Percentiles rank a stretch among this genome's conserved stretches.
Conservation (phyloP, 2,888 invertebrate species). For the Mimas tiliae region DNA sequence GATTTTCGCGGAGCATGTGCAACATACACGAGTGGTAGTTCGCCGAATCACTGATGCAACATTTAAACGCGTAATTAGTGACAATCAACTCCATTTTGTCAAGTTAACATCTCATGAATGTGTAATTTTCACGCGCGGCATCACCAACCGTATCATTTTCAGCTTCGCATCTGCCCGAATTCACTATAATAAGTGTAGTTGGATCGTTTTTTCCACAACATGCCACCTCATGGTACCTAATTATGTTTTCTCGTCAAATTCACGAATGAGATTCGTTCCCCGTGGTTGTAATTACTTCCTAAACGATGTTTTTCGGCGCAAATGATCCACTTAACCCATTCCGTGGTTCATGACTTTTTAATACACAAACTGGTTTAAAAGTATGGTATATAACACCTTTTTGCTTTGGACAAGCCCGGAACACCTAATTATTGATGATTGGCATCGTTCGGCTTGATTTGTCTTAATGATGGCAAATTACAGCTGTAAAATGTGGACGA, state of each 20-base stretch:
- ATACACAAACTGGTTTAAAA: slow-evolving; percentile 55
- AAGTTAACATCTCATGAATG: slow-evolving; percentile 15
- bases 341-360: slow-evolving; percentile 57
- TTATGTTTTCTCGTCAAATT: slow-evolving; percentile 34
- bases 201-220: background rate
- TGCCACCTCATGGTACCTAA: slow-evolving; percentile 4
- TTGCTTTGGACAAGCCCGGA: slow-evolving; percentile 64
- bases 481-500: slow-evolving; percentile 58
- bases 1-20: background rate
- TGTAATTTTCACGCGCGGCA: background rate
- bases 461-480: slow-evolving; percentile 78
- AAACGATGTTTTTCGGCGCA: slow-evolving; percentile 60
- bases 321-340: slow-evolving; percentile 57
- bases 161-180: slow-evolving; percentile 16
- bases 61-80: slow-evolving; percentile 39
- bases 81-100: slow-evolving; percentile 18
- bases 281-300: slow-evolving; percentile 51
- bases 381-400: slow-evolving; percentile 73
- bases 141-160: slow-evolving; percentile 1
- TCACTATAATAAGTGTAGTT: slow-evolving; percentile 7
- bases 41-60: background rate
- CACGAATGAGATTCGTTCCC: slow-evolving; percentile 36
- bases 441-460: slow-evolving; percentile 72
- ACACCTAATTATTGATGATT: slow-evolving; percentile 77
- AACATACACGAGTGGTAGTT: background rate